Base-by-base conservation (phyloP, 1,140 invertebrate species). In the Mercenaria mercenaria region DNA sequence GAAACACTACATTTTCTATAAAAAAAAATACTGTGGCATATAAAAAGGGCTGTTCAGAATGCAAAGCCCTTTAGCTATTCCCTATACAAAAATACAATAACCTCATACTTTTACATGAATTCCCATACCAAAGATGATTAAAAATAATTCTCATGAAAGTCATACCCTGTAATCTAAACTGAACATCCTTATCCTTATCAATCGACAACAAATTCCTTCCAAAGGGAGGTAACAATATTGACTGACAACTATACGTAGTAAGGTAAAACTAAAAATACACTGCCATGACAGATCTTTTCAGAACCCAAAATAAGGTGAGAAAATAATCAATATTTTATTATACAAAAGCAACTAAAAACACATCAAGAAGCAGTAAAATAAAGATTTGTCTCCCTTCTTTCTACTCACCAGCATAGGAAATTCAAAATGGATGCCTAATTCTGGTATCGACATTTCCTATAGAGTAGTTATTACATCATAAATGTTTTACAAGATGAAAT, bases 401-500 rank as follows among this genome's bases (percentile, higher is more conserved):
- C 34, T 89, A 89, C 88, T 89, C 88, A 89, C 88, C 88, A 89
- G 41, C 80, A 89, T 89, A 41, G 88, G 88, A 89, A 89, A 89
- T 82, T 89, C 88, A 89, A 89, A 89, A 89, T 89, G 88, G 88
- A 89, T 89, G 72, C 88, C 88, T 82, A 89, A 82, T 39, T 89
- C 88, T n/a, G 88, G 88, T 32, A 89, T 89, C 3, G 88, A 89
- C 88, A 89, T 89, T 89, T 89, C 88, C 88, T 89, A 77, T 8
- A 79, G 59, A 81, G 79, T 23, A 79, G 41, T 50, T 15, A 72
- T 72, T 72, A 37, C 34, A 72, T 10, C 32, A 23, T 72, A 34
- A 37, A 37, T 72, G 23, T 15, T 72, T 47, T 47, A 47, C 15
- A 47, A 47, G 15, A 47, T 15, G 6, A 8, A 47, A 47, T 47